Percentiles rank a stretch among this genome's conserved stretches.
phyloP scores from a whole-genome alignment of 2,113 vertebrate genomes.

The Sinocyclocheilus anshuiensis region DNA sequence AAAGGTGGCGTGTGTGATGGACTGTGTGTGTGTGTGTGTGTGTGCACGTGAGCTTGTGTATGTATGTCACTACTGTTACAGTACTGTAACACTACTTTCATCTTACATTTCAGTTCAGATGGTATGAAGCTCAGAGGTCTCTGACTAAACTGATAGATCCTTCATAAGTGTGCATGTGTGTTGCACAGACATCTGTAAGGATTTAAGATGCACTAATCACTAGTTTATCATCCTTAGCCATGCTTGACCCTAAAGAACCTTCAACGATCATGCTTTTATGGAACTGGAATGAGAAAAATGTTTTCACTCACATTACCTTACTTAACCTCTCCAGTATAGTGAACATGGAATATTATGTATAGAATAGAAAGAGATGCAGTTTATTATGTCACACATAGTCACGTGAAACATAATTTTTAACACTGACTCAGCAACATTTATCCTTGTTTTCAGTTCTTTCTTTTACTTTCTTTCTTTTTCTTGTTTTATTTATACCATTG shows the following conservation, averaged over 20 bases:
- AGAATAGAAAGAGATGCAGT: background rate
- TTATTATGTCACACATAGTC: background rate
- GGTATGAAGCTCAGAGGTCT: background rate
- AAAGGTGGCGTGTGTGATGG: slow-evolving; percentile 29
- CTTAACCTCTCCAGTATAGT: background rate
- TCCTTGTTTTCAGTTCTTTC: background rate
- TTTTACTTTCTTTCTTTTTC: background rate
- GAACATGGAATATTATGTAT: too few relatives aligned
- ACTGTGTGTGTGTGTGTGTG: slow-evolving; percentile 55
- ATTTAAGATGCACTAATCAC: slow-evolving; percentile 21
- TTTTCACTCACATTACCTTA: slow-evolving; percentile 1
- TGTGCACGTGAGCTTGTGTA: background rate
- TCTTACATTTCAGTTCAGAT: background rate
- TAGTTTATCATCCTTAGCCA: slow-evolving; percentile 19
- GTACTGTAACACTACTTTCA: background rate
- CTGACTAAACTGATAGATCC: slow-evolving; percentile 8
- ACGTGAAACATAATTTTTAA: background rate
- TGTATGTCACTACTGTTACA: background rate
- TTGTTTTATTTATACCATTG: too few relatives aligned
- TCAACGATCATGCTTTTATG: slow-evolving; percentile 1
- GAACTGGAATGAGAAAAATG: slow-evolving; percentile 1
- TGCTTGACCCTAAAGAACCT: slow-evolving; percentile 22
- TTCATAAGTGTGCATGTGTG: slow-evolving; percentile 7
- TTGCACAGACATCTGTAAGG: background rate
- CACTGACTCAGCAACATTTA: background rate